phyloP scores from a whole-genome alignment of 2,888 invertebrate genomes.

The Noctua fimbriata region DNA sequence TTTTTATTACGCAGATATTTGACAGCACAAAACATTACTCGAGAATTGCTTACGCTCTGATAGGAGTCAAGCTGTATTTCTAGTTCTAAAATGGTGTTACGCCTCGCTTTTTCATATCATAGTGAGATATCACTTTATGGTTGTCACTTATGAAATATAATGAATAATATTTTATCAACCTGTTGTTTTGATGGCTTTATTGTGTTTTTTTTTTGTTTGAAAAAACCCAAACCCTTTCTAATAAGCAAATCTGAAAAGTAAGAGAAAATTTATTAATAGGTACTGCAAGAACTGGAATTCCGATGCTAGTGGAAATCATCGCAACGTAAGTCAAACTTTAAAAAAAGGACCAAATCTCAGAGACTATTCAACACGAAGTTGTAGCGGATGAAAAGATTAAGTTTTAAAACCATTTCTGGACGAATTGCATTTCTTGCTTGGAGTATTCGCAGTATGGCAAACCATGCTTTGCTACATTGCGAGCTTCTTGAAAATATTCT shows the following conservation, averaged over 20 bases:
- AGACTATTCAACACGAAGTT: not conserved
- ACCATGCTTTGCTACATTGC: not conserved
- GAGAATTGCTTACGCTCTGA: conserved; percentile 26
- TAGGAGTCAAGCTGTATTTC: conserved; percentile 1
- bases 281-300: not conserved
- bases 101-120: conserved; percentile 9
- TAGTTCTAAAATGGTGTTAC: conserved; percentile 11
- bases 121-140: conserved; percentile 27
- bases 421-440: not conserved
- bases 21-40: conserved; percentile 45
- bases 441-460: not conserved
- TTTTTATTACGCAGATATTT: conserved; percentile 55
- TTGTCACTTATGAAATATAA: not conserved
- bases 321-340: not conserved
- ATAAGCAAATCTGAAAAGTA: not conserved
- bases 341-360: not conserved
- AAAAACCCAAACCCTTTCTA: not conserved
- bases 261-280: not conserved
- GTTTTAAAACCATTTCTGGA: not conserved
- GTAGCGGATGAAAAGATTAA: not conserved
- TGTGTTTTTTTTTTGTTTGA: not conserved
- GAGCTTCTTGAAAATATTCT: not conserved
- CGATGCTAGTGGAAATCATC: not conserved
- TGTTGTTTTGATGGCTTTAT: not conserved
- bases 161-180: not conserved